These are phyloP conservation scores for Propithecus coquereli DNA, from an alignment of 2,113 vertebrate species.

Conservation along the genomic window DNA sequence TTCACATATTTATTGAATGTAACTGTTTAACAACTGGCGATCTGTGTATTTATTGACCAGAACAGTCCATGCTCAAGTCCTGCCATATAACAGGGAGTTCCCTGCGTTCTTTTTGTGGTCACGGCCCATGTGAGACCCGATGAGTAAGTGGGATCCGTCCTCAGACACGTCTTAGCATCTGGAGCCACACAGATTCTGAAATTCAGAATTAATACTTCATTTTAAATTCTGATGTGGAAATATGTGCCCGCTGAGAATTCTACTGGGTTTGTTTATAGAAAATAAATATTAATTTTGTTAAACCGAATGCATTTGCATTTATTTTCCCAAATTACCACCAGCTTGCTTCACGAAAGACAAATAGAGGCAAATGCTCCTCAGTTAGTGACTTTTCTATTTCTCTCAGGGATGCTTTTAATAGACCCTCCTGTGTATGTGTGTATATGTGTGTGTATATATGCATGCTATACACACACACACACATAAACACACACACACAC, in stretches of 20 bases:
- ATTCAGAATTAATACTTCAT: not conserved
- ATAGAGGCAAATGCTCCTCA: not conserved
- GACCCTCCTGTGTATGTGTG: not conserved
- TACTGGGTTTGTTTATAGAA: conserved; percentile 43
- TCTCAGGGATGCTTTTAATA: not conserved
- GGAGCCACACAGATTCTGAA: not conserved
- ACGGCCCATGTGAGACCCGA: not conserved
- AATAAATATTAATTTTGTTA: conserved; percentile 57
- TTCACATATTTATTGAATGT: not conserved
- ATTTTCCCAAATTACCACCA: conserved; percentile 19
- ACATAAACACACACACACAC: too few species aligned
- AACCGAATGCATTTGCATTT: conserved; percentile 48
- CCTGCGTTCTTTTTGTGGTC: not conserved
- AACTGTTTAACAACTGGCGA: not conserved
- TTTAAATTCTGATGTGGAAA: conserved; percentile 48
- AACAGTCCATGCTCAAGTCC: not conserved
- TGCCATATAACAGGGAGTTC: not conserved
- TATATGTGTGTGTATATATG: not conserved
- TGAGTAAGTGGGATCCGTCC: not conserved
- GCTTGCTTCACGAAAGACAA: not conserved
- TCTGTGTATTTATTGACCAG: not conserved
- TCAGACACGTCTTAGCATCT: not conserved
- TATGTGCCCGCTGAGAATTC: conserved; percentile 18
- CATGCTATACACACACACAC: too few species aligned
- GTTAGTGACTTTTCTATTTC: not conserved